Conservation (phyloP, 2,888 invertebrate genomes). For the Agrotis ipsilon region DNA sequence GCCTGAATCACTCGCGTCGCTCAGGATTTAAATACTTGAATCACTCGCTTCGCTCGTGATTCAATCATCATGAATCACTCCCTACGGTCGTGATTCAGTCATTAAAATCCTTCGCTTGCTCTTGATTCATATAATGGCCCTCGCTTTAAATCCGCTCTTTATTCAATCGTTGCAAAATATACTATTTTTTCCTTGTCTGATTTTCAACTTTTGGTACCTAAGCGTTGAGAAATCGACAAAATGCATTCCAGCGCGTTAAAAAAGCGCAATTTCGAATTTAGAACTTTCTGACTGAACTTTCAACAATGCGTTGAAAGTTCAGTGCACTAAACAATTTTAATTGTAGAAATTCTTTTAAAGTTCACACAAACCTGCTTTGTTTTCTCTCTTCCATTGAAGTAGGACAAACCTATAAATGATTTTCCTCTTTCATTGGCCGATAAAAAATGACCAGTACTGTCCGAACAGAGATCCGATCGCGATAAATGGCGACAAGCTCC, state of each 20-base stretch:
- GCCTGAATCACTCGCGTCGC: no score
- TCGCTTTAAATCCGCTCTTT: no score
- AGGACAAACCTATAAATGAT: constrained; percentile 26
- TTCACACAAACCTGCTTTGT: constrained; percentile 1
- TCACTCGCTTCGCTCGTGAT: no score
- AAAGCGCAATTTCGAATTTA: neutral
- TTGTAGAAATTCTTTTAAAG: neutral
- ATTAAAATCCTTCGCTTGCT: no score
- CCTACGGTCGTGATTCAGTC: no score
- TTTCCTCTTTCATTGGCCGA: constrained; percentile 22
- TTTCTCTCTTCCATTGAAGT: neutral
- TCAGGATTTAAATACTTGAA: no score
- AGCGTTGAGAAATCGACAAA: neutral
- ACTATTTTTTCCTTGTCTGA: neutral
- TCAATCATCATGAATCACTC: no score
- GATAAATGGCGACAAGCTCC: constrained; percentile 51
- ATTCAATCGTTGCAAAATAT: no score
- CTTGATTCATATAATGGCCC: no score
- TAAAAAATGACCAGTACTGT: constrained; percentile 34
- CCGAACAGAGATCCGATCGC: constrained; percentile 32
- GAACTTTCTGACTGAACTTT: neutral
- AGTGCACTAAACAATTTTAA: neutral
- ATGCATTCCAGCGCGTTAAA: neutral
- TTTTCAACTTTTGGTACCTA: neutral
- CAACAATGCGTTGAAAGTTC: neutral